phyloP scores from a whole-genome alignment of 2,888 invertebrate species.

The Oscheius myriophilus region DNA sequence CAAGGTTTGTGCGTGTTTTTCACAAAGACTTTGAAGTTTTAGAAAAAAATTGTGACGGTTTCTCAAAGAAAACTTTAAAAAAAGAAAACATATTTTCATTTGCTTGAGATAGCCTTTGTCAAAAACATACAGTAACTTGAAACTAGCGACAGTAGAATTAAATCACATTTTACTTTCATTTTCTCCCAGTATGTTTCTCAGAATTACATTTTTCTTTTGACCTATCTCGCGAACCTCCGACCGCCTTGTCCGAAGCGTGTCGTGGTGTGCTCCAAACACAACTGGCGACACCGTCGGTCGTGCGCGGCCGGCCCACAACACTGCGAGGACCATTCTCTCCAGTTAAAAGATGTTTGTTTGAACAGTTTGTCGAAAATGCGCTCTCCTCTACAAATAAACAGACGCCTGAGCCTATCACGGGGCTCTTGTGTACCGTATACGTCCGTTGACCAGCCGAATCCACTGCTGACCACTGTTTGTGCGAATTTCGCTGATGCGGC shows the following conservation, averaged over 20 bases:
- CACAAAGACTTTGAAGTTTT: too few relatives aligned
- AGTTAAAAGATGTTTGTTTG: constrained; percentile 38
- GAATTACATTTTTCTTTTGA: not conserved
- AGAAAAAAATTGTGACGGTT: too few relatives aligned
- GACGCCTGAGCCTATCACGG: constrained; percentile 26
- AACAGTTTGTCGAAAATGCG: constrained; percentile 34
- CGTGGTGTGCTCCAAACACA: constrained; percentile 4
- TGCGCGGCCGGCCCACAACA: constrained; percentile 22
- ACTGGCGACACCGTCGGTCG: constrained; percentile 18
- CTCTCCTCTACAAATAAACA: constrained; percentile 34
- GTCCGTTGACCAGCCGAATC: constrained; percentile 17
- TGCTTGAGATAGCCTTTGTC: too few relatives aligned
- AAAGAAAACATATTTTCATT: too few relatives aligned
- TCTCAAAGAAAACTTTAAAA: too few relatives aligned
- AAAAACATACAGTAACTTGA: too few relatives aligned
- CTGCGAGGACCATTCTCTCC: constrained; percentile 25
- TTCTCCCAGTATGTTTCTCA: not conserved
- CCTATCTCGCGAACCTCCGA: constrained; percentile 3
- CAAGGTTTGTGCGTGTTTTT: too few relatives aligned
- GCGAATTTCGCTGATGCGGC: not conserved
- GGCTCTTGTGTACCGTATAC: constrained; percentile 27
- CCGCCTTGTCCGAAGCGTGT: not conserved
- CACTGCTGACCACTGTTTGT: constrained; percentile 27
- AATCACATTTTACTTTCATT: too few relatives aligned
- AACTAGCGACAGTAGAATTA: too few relatives aligned